Evolutionary conservation across 1,140 invertebrate species (phyloP), one percentile per base, ranked within the genome.

Genomic region (Zaprionus gabonicus): DNA sequence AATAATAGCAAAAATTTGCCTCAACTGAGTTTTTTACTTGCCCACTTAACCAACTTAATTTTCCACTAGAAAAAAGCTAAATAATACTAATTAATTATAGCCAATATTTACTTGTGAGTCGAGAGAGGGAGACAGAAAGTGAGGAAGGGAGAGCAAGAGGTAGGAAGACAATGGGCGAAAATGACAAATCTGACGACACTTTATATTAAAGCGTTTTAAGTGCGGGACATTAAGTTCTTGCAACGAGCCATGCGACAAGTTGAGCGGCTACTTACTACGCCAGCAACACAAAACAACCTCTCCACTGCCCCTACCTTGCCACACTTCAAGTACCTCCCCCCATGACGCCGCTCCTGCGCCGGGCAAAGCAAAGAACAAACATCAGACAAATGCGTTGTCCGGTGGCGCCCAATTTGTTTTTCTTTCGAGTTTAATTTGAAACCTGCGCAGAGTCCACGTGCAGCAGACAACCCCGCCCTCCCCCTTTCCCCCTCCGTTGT

Each of bases 401-500:
- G 84, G 71, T 81, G 67, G 78, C 65, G 78, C 78, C 85, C 88
- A 88, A 88, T 88, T 88, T 88, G 84, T 88, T 88, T 88, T 88
- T 84, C 81, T 88, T 88, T 78, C 81, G 71, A 88, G 85, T 88
- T 88, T 88, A 81, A 88, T 88, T 88, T 88, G 84, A 88, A 88
- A 84, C 75, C 85, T 84, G 85, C 68, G 59, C 62, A 60, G 34
- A 25, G 41, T 62, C 25, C 75, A 67, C 57, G 34, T 59, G 68
- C 74, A 51, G 53, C 38, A 46, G 41, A 46, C n/a, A 7, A 3
- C 38, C 41, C 49, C 41, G 28, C n/a, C 13, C 38, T 17, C 20
- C 3, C 6, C 49, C 38, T 4, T 23, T 23, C 36, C 28, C 36
- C 7, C 31, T 31, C 31, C 3, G 9, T 34, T 34, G 9, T 34